Evolutionary conservation across 2,888 invertebrate species (phyloP), one percentile per base, ranked within the genome.

Genomic region (Pyrocoelia pectoralis): DNA sequence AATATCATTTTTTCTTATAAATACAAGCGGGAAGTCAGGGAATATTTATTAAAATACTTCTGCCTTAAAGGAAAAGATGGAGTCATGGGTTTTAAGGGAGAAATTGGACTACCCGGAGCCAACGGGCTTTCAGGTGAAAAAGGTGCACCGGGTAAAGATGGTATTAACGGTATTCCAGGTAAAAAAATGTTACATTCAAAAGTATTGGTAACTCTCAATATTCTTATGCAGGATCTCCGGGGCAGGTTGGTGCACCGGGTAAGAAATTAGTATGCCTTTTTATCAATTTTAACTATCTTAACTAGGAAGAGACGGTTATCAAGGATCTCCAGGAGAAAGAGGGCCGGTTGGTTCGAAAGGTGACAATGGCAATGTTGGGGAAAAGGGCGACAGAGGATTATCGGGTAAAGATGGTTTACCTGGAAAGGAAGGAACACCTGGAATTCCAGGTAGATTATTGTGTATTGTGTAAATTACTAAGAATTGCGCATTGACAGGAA

Each of bases 81-180:
- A n/a, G n/a, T n/a, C n/a, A n/a, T n/a, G n/a, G n/a, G 43, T 15
- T 10, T 9, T 43, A 43, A 15, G n/a, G 48, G 48, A 3, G 10
- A 5, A 9, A 6, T 5, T 24, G 50, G 50, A 10, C 9, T 14
- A 12, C 24, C 24, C 17, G 50, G 50, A 19, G 17, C 10, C 2
- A 17, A 10, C 19, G 48, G 48, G 10, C 10, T 10, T 2, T 19
- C 48, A 19, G 48, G 48, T 19, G 12, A 8, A 19, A 48, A 48
- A 48, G 48, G 48, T 48, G 17, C 1, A 48, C 2, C 48, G 19
- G 48, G 48, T 12, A 19, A 12, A 1, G 5, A 10, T 4, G 48
- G 48, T 13, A 14, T 3, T 24, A 28, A 50, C 12, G 50, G 50
- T 12, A 50, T 28, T 29, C 28, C 50, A 24, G 50, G 50, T 49